These are phyloP conservation scores for Tapera naevia DNA, from an alignment of 2,797 vertebrate genomes.

Conservation along the genomic window DNA sequence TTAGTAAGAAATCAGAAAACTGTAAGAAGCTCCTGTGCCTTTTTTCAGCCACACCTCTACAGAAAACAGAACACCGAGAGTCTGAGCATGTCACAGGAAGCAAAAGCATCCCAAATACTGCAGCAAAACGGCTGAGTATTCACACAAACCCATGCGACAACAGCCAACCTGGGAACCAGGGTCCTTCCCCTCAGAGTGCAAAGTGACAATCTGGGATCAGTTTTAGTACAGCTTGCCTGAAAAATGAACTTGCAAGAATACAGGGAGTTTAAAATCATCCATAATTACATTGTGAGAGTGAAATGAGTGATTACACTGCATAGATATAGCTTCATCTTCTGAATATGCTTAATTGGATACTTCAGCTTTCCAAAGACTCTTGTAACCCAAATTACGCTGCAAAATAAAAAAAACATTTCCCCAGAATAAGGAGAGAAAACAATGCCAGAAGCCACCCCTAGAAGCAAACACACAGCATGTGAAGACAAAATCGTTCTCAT, in stretches of 20 bases:
- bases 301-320: conserved; percentile 55
- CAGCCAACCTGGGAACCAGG: not conserved
- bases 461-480: conserved; percentile 35
- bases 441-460: not conserved
- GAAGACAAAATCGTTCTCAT: conserved; percentile 15
- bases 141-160: conserved; percentile 7
- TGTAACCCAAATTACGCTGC: conserved; percentile 52
- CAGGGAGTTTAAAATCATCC: conserved; percentile 41
- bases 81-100: not conserved
- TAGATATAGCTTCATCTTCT: conserved; percentile 51
- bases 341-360: conserved; percentile 45
- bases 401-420: conserved; percentile 48
- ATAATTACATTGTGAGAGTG: conserved; percentile 25
- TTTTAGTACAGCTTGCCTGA: conserved; percentile 34
- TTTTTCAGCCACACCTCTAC: not conserved
- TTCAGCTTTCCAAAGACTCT: conserved; percentile 53
- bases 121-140: not conserved
- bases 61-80: not conserved
- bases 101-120: conserved; percentile 12
- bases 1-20: not conserved
- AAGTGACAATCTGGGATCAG: conserved; percentile 9
- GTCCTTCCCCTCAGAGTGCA: conserved; percentile 11
- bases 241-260: conserved; percentile 47
- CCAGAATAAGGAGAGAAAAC: conserved; percentile 32
- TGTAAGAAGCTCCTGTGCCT: conserved; percentile 15